Conservation (phyloP, 2,113 vertebrate genomes). For the Machaerirhynchus nigripectus region DNA sequence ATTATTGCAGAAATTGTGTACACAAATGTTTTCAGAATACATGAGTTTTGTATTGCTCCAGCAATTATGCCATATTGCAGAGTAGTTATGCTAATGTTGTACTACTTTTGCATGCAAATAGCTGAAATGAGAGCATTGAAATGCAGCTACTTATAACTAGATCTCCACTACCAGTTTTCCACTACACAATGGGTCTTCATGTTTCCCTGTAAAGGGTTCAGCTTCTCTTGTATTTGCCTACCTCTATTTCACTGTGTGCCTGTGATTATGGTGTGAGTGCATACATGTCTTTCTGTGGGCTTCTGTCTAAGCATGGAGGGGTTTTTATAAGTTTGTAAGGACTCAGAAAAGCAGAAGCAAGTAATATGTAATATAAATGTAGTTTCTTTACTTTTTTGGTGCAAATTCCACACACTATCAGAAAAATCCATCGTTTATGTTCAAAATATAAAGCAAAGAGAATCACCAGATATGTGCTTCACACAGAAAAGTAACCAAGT, state of each 20-base stretch:
- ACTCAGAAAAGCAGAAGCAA: not conserved
- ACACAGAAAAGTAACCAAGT: not conserved
- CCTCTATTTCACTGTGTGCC: not conserved
- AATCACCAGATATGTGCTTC: not conserved
- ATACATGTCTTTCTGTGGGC: not conserved
- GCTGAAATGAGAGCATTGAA: slow-evolving; percentile 25
- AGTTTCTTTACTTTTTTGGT: not conserved
- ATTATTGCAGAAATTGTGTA: not conserved
- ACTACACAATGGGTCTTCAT: not conserved
- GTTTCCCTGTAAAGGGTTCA: not conserved
- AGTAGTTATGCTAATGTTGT: slow-evolving; percentile 55
- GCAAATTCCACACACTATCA: not conserved
- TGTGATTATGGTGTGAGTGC: not conserved
- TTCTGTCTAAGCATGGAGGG: not conserved
- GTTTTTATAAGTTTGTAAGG: not conserved
- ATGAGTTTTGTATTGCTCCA: not conserved
- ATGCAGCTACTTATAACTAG: not conserved
- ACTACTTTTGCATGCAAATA: slow-evolving; percentile 60
- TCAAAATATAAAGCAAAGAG: not conserved
- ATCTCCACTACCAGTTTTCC: not conserved
- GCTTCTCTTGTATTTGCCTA: not conserved
- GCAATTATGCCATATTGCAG: slow-evolving; percentile 53
- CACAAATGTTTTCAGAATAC: not conserved
- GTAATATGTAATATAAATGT: not conserved
- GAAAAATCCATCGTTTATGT: not conserved